Conservation (phyloP, 2,888 invertebrate genomes). For the Trachelus iudaicus region DNA sequence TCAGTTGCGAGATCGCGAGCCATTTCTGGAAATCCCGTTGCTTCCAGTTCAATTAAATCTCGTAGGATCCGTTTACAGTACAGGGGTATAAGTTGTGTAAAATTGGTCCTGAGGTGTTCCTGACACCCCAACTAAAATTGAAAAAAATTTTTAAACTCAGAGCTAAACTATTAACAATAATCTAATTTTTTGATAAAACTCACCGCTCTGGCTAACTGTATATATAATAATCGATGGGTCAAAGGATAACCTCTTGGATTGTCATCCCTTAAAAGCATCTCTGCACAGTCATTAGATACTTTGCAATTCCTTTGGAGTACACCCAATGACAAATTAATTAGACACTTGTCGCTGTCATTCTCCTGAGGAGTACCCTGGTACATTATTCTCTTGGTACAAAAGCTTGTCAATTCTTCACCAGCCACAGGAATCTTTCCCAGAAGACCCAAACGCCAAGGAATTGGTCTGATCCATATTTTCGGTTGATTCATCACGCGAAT, state of each 20-base stretch:
- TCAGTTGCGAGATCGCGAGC: constrained; percentile 57
- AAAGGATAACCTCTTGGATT: constrained; percentile 57
- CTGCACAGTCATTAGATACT: constrained; percentile 37
- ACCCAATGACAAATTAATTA: constrained; percentile 31
- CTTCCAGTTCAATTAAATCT: constrained; percentile 50
- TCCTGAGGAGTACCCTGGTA: constrained; percentile 47
- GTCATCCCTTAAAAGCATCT: constrained; percentile 43
- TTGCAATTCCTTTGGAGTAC: constrained; percentile 17
- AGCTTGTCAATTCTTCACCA: constrained; percentile 14
- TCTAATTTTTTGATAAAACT: constrained; percentile 14
- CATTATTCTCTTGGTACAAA: constrained; percentile 23
- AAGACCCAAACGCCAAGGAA: constrained; percentile 35
- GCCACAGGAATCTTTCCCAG: constrained; percentile 10
- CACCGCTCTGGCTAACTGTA: constrained; percentile 53
- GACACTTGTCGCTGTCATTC: constrained; percentile 47
- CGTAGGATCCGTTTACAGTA: constrained; percentile 53
- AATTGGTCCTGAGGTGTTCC: constrained; percentile 9
- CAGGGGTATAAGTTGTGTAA: constrained; percentile 26
- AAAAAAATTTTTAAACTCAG: neutral
- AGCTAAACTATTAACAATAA: neutral
- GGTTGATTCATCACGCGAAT: constrained; percentile 35
- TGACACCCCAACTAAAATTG: constrained; percentile 38
- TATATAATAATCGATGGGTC: constrained; percentile 61
- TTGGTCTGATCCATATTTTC: constrained; percentile 43
- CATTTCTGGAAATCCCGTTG: constrained; percentile 42